Evolutionary conservation across 2,888 invertebrate species (phyloP), one percentile per base, ranked within the genome.

Genomic region (Sarcophaga subvicina): DNA sequence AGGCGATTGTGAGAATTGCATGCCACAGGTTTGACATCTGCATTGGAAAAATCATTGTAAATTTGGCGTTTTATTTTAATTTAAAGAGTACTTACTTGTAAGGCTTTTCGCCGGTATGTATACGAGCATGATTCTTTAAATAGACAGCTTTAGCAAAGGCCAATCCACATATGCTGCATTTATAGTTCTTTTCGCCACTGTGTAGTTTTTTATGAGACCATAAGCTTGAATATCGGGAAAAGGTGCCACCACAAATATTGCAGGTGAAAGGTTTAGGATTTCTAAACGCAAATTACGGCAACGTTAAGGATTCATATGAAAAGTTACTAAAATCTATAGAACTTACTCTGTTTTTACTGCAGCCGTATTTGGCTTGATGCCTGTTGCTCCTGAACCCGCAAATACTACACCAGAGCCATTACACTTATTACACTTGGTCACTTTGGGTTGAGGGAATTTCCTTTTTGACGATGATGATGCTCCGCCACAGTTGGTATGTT

Each of bases 101-200:
- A 0, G 97, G 97, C 91, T 97, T 97, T 91, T 95, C 95, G 71
- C 97, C 97, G 1, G 97, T 97, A 90, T 98, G 97, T 90, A 98
- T 97, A 89, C 97, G 95, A 73, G 97, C 97, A 93, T 98, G 97
- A 92, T 98, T 98, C 93, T 98, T 97, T 89, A 98, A 94, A 94
- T 97, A 97, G n/a, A 97, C 97, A 81, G 97, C 97, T 93, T 97
- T 97, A 81, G 97, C 97, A 92, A 98, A 98, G 60, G 97, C 97
- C 91, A 97, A 94, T 20, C 97, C 97, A 93, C 97, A 98, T 86
- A 97, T 97, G 89, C 96, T 96, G 93, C 97, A 98, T 94, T 97
- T 97, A 93, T 97, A 97, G 91, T 97, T 97, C 93, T 98, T 98
- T 89, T 93, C 93, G 14, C 95, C 97, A 17, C 97, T 96, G 93